Evolutionary conservation across 2,888 invertebrate species (phyloP), one percentile per base, ranked within the genome.

Genomic region (Hypsopygia costalis): DNA sequence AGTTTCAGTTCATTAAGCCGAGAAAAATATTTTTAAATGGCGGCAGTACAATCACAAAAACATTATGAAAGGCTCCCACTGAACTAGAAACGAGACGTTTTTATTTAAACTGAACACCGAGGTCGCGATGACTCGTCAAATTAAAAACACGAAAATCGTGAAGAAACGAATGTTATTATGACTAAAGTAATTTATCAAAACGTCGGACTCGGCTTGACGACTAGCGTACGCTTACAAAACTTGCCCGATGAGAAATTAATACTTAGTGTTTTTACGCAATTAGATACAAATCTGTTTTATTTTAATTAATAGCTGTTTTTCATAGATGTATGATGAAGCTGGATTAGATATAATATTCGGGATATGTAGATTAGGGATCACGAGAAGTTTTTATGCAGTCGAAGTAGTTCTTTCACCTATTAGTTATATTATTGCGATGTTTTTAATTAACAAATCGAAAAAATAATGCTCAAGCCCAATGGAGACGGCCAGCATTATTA

Each of bases 111-210:
- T 58, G 36, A 39, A 44, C 47, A 48, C 44, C 54, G 64, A 66
- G 69, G 65, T 62, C 65, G 51, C 58, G 62, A 70, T 81, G 81
- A 82, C 77, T 77, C 55, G 77, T 65, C 69, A 63, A 73, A 72
- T 77, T 76, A 66, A 68, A 76, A 81, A 75, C 64, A 73, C 61
- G 62, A 55, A 69, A 69, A 62, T 58, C 11, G 10, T 61, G 58
- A 58, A 57, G 62, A 60, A 77, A 77, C 67, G 60, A 75, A 76
- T 76, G 75, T 74, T 79, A 81, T 81, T 81, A 75, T 78, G 65
- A 60, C 66, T 60, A 69, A 68, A 69, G 75, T 74, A 76, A 83
- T 86, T 82, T 81, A 83, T 85, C 83, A 86, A 83, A 81, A 78
- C 58, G 79, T 81, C 80, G 55, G 60, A 56, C 29, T 43, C 43